Evolutionary conservation across 2,797 vertebrate species (phyloP).

Genomic region (Brotogeris chrysoptera): DNA sequence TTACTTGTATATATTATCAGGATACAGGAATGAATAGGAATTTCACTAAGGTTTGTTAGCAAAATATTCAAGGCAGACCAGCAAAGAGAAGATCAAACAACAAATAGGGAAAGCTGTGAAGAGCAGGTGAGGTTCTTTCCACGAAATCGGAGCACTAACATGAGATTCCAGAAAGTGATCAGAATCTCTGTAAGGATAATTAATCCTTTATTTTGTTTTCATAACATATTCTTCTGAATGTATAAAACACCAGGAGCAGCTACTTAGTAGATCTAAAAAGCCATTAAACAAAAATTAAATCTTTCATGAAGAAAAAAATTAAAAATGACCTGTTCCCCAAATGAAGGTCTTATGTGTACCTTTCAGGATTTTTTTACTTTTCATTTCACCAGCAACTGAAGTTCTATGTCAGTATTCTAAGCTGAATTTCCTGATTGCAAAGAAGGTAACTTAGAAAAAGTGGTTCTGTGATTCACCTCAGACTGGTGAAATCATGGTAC

Average conservation of each 20-base stretch:
- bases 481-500: not conserved
- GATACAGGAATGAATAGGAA: not conserved
- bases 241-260: not conserved
- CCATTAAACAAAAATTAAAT: not conserved
- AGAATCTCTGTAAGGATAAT: not conserved
- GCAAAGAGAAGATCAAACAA: not conserved
- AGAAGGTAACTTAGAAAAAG: not conserved
- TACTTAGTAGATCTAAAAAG: not conserved
- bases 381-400: not conserved
- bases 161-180: not conserved
- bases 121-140: not conserved
- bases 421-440: not conserved
- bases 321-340: not conserved
- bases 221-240: not conserved
- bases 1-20: not conserved
- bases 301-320: not conserved
- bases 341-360: not conserved
- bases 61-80: not conserved
- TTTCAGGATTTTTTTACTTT: not conserved
- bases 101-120: not conserved
- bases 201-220: not conserved
- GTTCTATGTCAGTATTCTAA: not conserved
- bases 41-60: not conserved
- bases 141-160: not conserved
- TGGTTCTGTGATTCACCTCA: not conserved